Base-by-base conservation (phyloP, 2,797 vertebrate genomes). In the Vireo griseus region DNA sequence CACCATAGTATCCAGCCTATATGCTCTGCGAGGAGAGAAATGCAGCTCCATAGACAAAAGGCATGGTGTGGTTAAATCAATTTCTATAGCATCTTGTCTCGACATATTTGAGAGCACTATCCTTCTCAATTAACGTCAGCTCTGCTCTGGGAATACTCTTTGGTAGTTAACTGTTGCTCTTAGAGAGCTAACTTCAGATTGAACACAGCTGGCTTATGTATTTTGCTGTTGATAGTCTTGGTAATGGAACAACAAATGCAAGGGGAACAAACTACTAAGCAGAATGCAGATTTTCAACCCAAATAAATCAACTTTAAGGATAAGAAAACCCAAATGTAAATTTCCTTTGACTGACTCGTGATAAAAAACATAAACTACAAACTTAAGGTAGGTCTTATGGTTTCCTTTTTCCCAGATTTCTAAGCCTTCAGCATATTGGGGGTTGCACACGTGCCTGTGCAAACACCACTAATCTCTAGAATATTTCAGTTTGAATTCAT, bases 61-160 rank as follows among this genome's bases (percentile, higher is more conserved):
- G 50, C 91, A 88, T 39, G 66, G 73, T 90, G 85, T 78, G 59
- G 87, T 94, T 96, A 94, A 95, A 97, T 88, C 89, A 88, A 81
- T 90, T 94, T 91, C 90, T 88, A 86, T 69, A 94, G 92, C 88
- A 95, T 94, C 92, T 94, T 92, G 91, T 92, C 85, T 96, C 6
- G 10, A 83, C 78, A 29, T 94, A 94, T 96, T 89, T 92, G 78
- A 89, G 92, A 86, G 82, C 51, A 66, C 73, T 73, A 95, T 96
- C 85, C 90, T 94, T 97, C 95, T 95, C 94, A 97, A 94, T 96
- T 97, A 96, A 90, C 0, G 66, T 96, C 95, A 97, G 87, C 69
- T 88, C 63, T 90, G 79, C 79, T 94, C 91, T 92, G 89, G 92
- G 85, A 96, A 90, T 92, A 92, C 78, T 91, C 94, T 86, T 80